phyloP scores from a whole-genome alignment of 2,113 vertebrate genomes.

The Chlorodrepanis virens region DNA sequence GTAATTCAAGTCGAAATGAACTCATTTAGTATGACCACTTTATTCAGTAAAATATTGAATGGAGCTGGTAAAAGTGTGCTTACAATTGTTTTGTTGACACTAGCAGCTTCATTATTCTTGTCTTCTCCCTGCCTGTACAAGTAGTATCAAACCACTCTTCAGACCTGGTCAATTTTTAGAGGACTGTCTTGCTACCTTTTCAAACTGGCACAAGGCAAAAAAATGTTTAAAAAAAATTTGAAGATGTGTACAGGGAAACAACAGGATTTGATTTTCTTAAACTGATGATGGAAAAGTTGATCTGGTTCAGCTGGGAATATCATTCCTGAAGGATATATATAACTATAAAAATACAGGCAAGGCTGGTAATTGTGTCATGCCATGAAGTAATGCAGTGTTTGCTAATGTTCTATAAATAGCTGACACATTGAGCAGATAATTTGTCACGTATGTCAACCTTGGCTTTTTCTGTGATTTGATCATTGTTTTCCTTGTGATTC shows the following conservation, averaged over 20 bases:
- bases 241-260: neutral
- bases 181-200: neutral
- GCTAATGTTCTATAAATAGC: neutral
- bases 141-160: neutral
- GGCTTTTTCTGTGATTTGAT: neutral
- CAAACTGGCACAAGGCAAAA: neutral
- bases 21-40: neutral
- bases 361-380: neutral
- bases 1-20: neutral
- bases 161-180: neutral
- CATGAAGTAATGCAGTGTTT: neutral
- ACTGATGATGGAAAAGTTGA: neutral
- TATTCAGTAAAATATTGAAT: neutral
- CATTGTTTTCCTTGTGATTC: neutral
- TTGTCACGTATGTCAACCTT: neutral
- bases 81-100: neutral
- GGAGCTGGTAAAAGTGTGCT: neutral
- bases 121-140: neutral
- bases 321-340: neutral
- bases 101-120: neutral
- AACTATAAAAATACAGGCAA: neutral
- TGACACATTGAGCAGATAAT: neutral
- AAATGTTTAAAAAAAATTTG: neutral
- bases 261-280: neutral
- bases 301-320: neutral